Evolutionary conservation across 2,888 invertebrate genomes (phyloP), one percentile per base, ranked within the genome.

Genomic region (Agrotis clavis): DNA sequence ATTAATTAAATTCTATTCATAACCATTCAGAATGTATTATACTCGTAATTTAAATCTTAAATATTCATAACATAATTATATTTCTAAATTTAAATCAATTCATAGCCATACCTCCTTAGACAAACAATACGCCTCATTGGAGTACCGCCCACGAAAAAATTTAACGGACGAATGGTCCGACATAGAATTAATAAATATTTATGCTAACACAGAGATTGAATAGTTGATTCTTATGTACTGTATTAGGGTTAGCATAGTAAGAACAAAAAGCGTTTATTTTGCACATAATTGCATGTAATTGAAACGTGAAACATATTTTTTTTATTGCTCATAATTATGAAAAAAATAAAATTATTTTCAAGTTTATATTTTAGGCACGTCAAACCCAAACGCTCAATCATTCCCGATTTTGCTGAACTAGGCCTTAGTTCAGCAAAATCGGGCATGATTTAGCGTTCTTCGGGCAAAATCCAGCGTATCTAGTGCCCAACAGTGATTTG

Each of bases 131-230:
- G 56, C 50, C 59, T 77, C 71, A 77, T 79, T 57, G 45, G 60
- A 81, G 69, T 65, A 54, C 67, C 79, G 78, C 74, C 72, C 77
- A 83, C 80, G 66, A 86, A 87, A 86, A 87, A 87, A 81, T 72
- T 73, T 60, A 64, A 69, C 81, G 67, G 77, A 64, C 81, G 70
- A 71, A 81, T 81, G 70, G 71, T 65, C 84, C 68, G 25, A 41
- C 84, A 74, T 80, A 81, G 77, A 84, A 76, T 35, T 57, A 68
- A 78, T 83, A 83, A 85, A 85, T 79, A 75, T 78, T 78, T 79
- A 81, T 76, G 62, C 71, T 77, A 53, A 78, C 64, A 64, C 54
- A 84, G 59, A 61, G 51, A 41, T 41, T 68, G 53, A 68, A 72
- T 68, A 60, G 62, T 73, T 67, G 67, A 74, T 77, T 66, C 68